Evolutionary conservation across 2,797 vertebrate genomes (phyloP).

Genomic region (Carcharodon carcharias): DNA sequence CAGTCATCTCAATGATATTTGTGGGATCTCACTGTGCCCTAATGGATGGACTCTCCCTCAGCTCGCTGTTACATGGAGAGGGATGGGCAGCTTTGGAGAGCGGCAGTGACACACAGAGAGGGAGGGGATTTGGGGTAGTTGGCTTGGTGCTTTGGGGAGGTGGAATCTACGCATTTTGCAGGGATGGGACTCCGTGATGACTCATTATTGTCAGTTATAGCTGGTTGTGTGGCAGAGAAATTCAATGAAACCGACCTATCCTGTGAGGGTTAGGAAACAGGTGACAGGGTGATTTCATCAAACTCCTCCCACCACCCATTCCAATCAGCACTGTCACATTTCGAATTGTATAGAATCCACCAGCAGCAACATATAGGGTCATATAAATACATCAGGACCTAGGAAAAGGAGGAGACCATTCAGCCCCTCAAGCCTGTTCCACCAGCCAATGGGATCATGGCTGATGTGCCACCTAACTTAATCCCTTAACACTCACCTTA

Average conservation of each 20-base stretch:
- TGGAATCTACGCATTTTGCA: too few relatives aligned
- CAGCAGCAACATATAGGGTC: neutral
- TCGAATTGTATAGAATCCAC: neutral
- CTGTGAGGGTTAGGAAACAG: constrained; percentile 54
- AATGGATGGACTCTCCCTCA: too few relatives aligned
- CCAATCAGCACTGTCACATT: neutral
- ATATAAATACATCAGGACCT: too few relatives aligned
- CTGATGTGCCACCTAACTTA: too few relatives aligned
- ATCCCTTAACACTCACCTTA: neutral
- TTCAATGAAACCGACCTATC: constrained; percentile 81
- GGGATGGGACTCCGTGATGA: too few relatives aligned
- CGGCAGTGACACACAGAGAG: too few relatives aligned
- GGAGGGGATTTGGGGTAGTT: neutral
- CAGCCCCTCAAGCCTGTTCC: too few relatives aligned
- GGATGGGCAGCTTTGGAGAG: neutral
- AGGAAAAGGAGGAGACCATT: neutral
- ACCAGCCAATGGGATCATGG: too few relatives aligned
- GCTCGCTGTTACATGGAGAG: neutral
- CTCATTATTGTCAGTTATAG: neutral
- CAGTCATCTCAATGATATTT: too few relatives aligned
- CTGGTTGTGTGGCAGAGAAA: constrained; percentile 53
- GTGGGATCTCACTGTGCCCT: too few relatives aligned
- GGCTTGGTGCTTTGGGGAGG: neutral
- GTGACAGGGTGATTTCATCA: constrained; percentile 79
- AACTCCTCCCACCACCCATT: constrained; percentile 56